A percentile compares a stretch with the other conserved stretches of the same genome.
Conservation (phyloP, 2,113 vertebrate genomes). For the Callocephalon fimbriatum region DNA sequence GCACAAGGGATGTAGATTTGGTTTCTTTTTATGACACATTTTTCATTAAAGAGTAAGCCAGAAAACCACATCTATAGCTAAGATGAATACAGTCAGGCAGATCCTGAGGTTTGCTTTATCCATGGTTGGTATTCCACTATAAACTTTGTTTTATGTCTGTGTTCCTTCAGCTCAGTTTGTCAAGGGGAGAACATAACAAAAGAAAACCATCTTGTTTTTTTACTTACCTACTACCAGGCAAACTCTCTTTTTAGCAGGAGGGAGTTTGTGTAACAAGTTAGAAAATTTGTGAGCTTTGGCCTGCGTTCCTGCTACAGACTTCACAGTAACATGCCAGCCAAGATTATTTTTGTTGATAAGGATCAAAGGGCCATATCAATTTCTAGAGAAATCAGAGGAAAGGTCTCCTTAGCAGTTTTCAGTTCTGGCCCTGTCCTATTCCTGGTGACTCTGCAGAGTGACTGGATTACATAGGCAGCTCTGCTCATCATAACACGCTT, state of each 20-base stretch:
- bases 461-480: neutral
- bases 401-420: neutral
- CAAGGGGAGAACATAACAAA: conserved; percentile 21
- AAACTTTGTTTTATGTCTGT: neutral
- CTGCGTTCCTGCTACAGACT: rapidly evolving
- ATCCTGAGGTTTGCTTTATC: conserved; percentile 11
- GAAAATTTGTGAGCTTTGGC: neutral
- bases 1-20: conserved; percentile 28
- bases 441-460: neutral
- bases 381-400: neutral
- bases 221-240: neutral
- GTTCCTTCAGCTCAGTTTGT: conserved; percentile 1
- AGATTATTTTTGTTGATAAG: neutral
- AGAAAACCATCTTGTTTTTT: neutral
- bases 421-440: neutral
- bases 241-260: neutral
- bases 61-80: conserved; percentile 11
- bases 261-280: neutral
- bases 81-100: conserved; percentile 10
- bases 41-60: conserved; percentile 48
- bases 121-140: neutral
- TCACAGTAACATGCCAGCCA: neutral
- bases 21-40: conserved; percentile 48
- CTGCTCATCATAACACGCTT: neutral
- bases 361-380: neutral